These are phyloP conservation scores for Agonopterix arenella DNA, from an alignment of 2,888 invertebrate genomes.

Conservation along the genomic window DNA sequence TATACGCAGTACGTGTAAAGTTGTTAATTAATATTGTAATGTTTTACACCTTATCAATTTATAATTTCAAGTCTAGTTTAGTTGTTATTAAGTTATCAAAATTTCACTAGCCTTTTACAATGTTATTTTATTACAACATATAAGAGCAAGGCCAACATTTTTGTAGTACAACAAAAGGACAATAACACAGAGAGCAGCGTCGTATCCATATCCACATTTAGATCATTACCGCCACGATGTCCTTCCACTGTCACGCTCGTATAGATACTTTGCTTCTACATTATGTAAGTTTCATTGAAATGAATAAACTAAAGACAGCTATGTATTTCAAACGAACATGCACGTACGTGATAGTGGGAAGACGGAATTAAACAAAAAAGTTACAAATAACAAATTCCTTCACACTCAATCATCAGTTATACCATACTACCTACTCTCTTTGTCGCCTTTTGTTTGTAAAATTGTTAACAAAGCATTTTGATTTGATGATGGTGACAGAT, in stretches of 20 bases:
- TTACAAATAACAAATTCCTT: too few relatives aligned
- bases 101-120: conserved; percentile 76
- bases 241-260: too few relatives aligned
- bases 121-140: conserved; percentile 61
- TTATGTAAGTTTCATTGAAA: too few relatives aligned
- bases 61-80: conserved; percentile 68
- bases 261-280: too few relatives aligned
- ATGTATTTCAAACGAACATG: too few relatives aligned
- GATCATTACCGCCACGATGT: too few relatives aligned
- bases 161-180: conserved; percentile 41
- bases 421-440: too few relatives aligned
- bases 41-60: conserved; percentile 54
- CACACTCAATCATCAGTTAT: too few relatives aligned
- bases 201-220: neutral
- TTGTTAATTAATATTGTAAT: conserved; percentile 34
- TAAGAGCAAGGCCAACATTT: conserved; percentile 65
- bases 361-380: too few relatives aligned
- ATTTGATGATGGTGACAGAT: neutral
- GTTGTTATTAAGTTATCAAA: conserved; percentile 71
- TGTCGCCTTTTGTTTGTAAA: too few relatives aligned
- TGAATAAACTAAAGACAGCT: too few relatives aligned
- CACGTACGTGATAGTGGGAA: too few relatives aligned
- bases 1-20: conserved; percentile 22
- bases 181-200: conserved; percentile 28
- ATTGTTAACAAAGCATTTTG: neutral